Evolutionary conservation across 2,797 vertebrate species (phyloP), one percentile per base, ranked within the genome.

Genomic region (Microhierax caerulescens): DNA sequence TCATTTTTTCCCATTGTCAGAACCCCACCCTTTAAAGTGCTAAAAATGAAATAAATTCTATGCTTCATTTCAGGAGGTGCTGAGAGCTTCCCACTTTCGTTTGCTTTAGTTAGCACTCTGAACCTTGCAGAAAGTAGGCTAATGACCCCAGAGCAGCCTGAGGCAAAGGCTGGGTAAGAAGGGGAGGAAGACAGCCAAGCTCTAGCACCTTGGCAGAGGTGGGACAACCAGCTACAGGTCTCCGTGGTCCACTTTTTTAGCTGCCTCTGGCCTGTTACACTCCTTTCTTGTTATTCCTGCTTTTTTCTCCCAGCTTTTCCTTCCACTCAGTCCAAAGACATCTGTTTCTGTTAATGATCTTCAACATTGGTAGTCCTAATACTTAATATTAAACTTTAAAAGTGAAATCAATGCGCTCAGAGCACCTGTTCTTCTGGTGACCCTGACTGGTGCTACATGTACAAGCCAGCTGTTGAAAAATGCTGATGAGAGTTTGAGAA

Each of bases 371-470:
- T 21, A 37, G 14, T 59, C 15, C 8, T 85, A 45, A 8, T 37
- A 14, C 4, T 59, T 64, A 28, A 59, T 73, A 90, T 90, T 69
- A 27, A 4, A 53, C 60, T 65, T 81, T 37, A 65, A 41, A 56
- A 59, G 22, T 45, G 24, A 47, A 67, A 63, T 53, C 23, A 47
- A 15, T 65, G 19, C 85, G 18, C 10, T 74, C 41, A 75, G 51
- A 59, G 57, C 6, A 23, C 6, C 1, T 15, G 20, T 24, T 85
- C 43, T 68, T 32, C 50, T 48, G n/a, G 19, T 51, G 53, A 73
- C 32, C 4, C 21, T 87, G 53, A 11, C 13, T 65, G 28, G 21
- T 57, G 22, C 21, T 64, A 41, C 0, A 0, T 43, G 8, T 43
- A 54, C 7, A 68, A 4, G 3, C 22, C 41, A 75, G 22, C 8